Conservation (phyloP, 2,888 invertebrate genomes). For the Poecilobothrus nobilitatus region DNA sequence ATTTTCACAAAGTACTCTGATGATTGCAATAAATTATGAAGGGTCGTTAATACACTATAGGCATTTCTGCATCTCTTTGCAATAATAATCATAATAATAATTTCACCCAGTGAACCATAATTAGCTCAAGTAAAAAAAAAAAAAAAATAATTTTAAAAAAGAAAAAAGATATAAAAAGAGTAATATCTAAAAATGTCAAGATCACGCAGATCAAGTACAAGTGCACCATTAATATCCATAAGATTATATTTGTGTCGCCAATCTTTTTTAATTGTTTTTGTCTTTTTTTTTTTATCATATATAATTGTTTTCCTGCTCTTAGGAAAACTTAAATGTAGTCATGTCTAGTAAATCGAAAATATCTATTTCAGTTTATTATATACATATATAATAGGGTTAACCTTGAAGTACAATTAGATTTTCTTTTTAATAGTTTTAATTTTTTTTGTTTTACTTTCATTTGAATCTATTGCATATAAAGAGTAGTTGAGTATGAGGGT, state of each 20-base stretch:
- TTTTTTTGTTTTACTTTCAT: background rate
- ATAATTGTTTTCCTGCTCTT: background rate
- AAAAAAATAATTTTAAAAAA: background rate
- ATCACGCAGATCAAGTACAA: background rate
- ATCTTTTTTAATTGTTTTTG: too few relatives aligned
- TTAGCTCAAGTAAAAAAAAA: background rate
- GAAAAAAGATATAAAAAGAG: background rate
- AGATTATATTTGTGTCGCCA: background rate
- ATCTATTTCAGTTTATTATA: background rate
- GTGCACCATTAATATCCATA: background rate
- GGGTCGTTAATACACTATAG: background rate
- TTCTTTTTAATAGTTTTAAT: background rate
- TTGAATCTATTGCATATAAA: background rate
- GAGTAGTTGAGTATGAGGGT: background rate
- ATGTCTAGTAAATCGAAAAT: background rate
- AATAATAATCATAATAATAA: background rate
- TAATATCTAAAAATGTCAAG: background rate
- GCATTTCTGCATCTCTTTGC: background rate
- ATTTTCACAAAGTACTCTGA: background rate
- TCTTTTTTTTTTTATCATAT: background rate
- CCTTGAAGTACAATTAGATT: conserved; percentile 4
- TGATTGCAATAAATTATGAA: background rate
- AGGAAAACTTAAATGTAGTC: conserved; percentile 1
- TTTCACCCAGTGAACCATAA: conserved; percentile 1
- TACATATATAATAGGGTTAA: background rate